Evolutionary conservation across 2,113 vertebrate genomes (phyloP).

Genomic region (Podocnemis expansa): DNA sequence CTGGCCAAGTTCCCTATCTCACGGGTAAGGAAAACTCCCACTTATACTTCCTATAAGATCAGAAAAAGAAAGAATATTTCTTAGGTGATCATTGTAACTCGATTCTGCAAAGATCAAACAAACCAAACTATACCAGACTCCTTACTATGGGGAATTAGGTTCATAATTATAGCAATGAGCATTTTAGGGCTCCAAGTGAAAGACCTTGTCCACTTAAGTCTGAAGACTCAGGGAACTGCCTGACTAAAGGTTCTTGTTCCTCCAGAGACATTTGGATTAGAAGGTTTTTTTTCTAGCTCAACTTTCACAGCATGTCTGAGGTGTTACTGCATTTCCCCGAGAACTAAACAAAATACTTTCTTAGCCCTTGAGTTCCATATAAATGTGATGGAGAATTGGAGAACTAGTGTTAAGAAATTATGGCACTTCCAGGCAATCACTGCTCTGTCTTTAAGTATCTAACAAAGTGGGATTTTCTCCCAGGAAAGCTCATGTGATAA

Average conservation of each 20-base stretch:
- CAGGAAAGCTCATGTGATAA: too few relatives aligned
- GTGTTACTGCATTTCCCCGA: background rate
- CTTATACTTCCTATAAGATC: background rate
- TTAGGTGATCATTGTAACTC: background rate
- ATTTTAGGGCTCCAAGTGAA: background rate
- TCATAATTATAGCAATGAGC: background rate
- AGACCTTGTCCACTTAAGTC: background rate
- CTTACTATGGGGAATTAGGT: accelerated
- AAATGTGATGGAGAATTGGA: background rate
- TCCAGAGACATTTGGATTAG: background rate
- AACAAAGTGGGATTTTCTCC: too few relatives aligned
- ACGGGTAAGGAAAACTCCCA: background rate
- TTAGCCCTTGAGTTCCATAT: background rate
- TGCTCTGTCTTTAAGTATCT: too few relatives aligned
- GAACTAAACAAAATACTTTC: slow-evolving; percentile 2
- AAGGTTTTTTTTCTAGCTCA: slow-evolving; percentile 6
- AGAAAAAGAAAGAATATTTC: background rate
- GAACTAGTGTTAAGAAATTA: accelerated
- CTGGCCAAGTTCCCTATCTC: background rate
- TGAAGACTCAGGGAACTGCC: background rate
- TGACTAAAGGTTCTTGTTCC: background rate
- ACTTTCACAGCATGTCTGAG: background rate
- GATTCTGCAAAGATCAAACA: background rate
- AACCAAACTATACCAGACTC: background rate
- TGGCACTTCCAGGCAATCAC: background rate